Conservation (phyloP, 92 coral and sea anemone species). For the Epizoanthus rinbou region DNA sequence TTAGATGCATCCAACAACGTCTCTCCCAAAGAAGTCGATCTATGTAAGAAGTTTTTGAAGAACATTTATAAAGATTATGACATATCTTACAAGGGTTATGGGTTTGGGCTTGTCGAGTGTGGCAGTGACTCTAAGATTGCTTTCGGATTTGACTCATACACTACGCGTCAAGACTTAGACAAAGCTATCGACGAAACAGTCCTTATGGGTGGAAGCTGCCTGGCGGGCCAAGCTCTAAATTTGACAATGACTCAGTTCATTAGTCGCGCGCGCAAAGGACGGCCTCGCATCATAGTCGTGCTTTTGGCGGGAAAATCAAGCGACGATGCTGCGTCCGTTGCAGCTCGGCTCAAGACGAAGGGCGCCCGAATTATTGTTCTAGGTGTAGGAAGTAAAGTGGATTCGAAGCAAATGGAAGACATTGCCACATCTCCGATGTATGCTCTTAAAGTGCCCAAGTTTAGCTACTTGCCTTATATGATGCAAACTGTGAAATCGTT, state of each 20-base stretch:
- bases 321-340: conserved; percentile 40
- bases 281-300: conserved; percentile 49
- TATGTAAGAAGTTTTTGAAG: conserved; percentile 62
- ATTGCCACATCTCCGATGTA: conserved; percentile 59
- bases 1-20: conserved; percentile 62
- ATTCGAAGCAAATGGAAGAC: conserved; percentile 50
- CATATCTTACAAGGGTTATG: conserved; percentile 33
- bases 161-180: conserved; percentile 9
- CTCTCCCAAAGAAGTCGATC: conserved; percentile 44
- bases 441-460: conserved; percentile 55
- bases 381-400: conserved; percentile 56
- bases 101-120: conserved; percentile 65
- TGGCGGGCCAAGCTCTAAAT: conserved; percentile 39
- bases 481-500: conserved; percentile 48
- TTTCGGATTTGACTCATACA: conserved; percentile 32
- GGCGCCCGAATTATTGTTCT: conserved; percentile 55
- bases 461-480: conserved; percentile 57
- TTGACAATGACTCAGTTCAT: conserved; percentile 24
- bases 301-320: conserved; percentile 63
- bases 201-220: conserved; percentile 28
- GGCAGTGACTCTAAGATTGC: conserved; percentile 39
- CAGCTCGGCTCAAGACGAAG: conserved; percentile 42
- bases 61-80: conserved; percentile 46
- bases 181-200: conserved; percentile 23
- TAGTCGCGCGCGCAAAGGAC: conserved; percentile 22